Base-by-base conservation (phyloP, 2,888 invertebrate species). In the Drepana falcataria region DNA sequence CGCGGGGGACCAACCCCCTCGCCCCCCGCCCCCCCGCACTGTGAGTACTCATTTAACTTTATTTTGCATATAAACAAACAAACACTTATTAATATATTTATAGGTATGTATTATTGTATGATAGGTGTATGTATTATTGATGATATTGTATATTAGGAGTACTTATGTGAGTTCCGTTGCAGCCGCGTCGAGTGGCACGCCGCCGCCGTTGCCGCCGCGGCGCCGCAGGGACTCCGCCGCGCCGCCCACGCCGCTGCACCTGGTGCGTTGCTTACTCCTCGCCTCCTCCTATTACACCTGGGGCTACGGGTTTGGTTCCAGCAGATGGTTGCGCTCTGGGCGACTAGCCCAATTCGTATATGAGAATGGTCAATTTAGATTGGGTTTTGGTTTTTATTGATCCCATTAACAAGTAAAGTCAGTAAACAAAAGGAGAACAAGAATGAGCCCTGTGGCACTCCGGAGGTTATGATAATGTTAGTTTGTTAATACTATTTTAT, bases 131-230 rank as follows among this genome's bases (percentile, higher is more conserved):
- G 34, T 48, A 9, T 53, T 34, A 21, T n/a, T 53, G n/a, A 7
- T 7, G 41, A 41, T 41, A 41, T 48, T 48, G 41, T 35, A 35
- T 55, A 52, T 55, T 44, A n/a, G n/a, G n/a, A n/a, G n/a, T n/a
- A n/a, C n/a, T n/a, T n/a, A n/a, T n/a, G n/a, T n/a, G n/a, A n/a
- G n/a, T n/a, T n/a, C n/a, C n/a, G 55, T 57, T 58, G 68, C 64
- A 60, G 65, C 66, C 48, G 61, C 63, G 35, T 69, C 69, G 51
- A 73, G 83, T 65, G 77, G 82, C 59, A 84, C 88, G 0, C 91
- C 91, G 1, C 91, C 91, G 0, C 91, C 91, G 9, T 73, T 91
- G 53, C 91, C 91, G 2, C 91, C 91, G 53, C 80, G 91, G 0
- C 71, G 88, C 0, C 68, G 89, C 4, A 68, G 87, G 0, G 91